A percentile compares a stretch with the other conserved stretches of the same genome.
Evolutionary conservation across 2,797 vertebrate species (phyloP).

Genomic region (Rhinichthys osculus): DNA sequence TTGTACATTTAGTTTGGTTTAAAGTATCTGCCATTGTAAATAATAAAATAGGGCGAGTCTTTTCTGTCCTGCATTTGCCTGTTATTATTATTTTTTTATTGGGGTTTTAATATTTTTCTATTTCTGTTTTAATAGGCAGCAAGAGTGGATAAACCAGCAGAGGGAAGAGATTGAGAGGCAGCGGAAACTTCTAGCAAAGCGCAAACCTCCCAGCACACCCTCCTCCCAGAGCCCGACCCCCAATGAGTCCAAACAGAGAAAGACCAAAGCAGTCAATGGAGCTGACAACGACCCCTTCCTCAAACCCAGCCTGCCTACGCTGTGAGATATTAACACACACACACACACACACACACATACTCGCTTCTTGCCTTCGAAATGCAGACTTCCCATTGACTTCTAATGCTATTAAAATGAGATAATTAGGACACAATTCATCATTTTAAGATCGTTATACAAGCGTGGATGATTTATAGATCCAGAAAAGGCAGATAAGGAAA

Average conservation of each 20-base stretch:
- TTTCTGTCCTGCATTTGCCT: not conserved
- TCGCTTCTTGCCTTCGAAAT: not conserved
- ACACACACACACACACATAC: not conserved
- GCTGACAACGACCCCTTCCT: conserved; percentile 97
- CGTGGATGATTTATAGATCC: not conserved
- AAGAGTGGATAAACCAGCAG: conserved; percentile 99
- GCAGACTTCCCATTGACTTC: not conserved
- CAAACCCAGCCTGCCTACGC: conserved; percentile 94
- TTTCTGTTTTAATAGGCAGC: conserved; percentile 83
- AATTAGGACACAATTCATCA: not conserved
- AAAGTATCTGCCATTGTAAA: not conserved
- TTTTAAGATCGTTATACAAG: not conserved
- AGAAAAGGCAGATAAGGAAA: not conserved
- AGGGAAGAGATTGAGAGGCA: conserved; percentile 98
- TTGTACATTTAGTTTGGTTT: not conserved
- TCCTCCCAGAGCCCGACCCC: conserved; percentile 87
- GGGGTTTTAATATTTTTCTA: not conserved
- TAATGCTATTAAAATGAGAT: not conserved
- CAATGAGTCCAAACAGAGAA: conserved; percentile 97
- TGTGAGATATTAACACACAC: conserved; percentile 78
- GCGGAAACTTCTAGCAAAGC: conserved; percentile 96
- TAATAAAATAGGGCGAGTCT: not conserved
- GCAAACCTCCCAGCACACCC: conserved; percentile 93
- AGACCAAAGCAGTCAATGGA: conserved; percentile 98
- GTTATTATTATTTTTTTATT: not conserved